Base-by-base conservation (phyloP, 2,888 invertebrate genomes). In the Theretra japonica region DNA sequence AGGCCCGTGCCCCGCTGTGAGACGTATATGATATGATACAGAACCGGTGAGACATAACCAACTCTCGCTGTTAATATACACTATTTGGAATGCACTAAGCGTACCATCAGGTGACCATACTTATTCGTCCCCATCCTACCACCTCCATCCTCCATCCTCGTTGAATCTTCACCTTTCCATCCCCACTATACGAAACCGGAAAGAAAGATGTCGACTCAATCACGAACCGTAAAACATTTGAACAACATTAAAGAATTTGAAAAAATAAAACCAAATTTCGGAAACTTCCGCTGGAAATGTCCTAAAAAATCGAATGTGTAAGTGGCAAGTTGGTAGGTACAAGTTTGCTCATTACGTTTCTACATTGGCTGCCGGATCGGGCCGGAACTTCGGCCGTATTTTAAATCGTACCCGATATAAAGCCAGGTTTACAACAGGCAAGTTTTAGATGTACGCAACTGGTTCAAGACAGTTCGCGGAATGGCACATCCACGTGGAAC, bases 321-420 rank as follows among this genome's bases (percentile, higher is more conserved):
- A 65, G 65, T 65, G 65, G 17, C 23, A 65, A 53, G 60, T 60
- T 53, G 59, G 79, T 75, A 80, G 50, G 78, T 78, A 74, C 70
- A 84, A 85, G 82, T 84, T 84, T 68, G 56, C 74, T 79, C 78
- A 83, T 84, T 82, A 84, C 75, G 73, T 71, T 76, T 77, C 78
- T 78, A 75, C 75, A 82, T 81, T 83, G 81, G 79, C 80, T 56
- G 33, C 73, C 76, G 74, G 75, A 84, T 82, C 80, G 73, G 76
- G 74, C 72, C 30, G 70, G 73, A 84, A 85, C 78, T 86, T 86
- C 30, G 76, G 53, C 65, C 80, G 78, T 81, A 81, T 81, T 81
- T 81, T 81, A 81, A 79, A 79, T 76, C 70, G 56, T 33, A 65
- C 62, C 65, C 33, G 56, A 56, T 69, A 72, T 72, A 58, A 60